These are phyloP conservation scores for Drosophila rubida DNA, from an alignment of 2,888 invertebrate genomes.

Conservation along the genomic window DNA sequence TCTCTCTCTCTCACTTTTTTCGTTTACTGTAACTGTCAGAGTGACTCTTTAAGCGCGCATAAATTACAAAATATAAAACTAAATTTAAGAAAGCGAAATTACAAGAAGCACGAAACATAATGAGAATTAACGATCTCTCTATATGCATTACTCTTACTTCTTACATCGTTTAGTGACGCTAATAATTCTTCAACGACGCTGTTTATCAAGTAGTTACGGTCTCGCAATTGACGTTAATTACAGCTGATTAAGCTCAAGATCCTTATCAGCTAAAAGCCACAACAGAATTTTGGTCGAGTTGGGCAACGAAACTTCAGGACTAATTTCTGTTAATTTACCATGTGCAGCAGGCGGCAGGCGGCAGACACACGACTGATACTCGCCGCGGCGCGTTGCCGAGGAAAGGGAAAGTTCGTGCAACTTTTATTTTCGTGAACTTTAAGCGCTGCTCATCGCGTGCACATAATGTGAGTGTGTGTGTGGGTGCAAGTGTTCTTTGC, in stretches of 20 bases:
- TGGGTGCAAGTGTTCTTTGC: constrained; percentile 4
- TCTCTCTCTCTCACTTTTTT: too few relatives aligned
- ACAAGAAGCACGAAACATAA: too few relatives aligned
- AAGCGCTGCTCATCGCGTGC: constrained; percentile 2
- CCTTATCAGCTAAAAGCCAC: constrained; percentile 49
- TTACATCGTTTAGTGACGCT: neutral
- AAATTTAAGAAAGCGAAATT: too few relatives aligned
- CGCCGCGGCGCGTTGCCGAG: neutral
- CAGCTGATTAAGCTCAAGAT: constrained; percentile 47
- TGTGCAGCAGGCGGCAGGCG: constrained; percentile 29
- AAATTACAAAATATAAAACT: too few relatives aligned
- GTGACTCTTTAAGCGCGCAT: too few relatives aligned
- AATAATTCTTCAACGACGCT: neutral
- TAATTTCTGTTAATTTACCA: constrained; percentile 66
- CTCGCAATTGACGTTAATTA: constrained; percentile 62
- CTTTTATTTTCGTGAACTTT: constrained; percentile 28
- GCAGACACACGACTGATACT: constrained; percentile 7
- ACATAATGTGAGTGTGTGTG: neutral
- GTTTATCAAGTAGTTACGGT: constrained; percentile 19
- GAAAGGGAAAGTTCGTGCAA: constrained; percentile 20
- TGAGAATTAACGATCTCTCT: too few relatives aligned
- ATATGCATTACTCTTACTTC: neutral
- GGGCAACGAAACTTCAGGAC: constrained; percentile 57
- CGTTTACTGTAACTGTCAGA: too few relatives aligned
- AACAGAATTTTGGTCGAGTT: constrained; percentile 41